These are phyloP conservation scores for Pristionchus exspectatus DNA, from an alignment of 2,888 invertebrate species.

Conservation along the genomic window DNA sequence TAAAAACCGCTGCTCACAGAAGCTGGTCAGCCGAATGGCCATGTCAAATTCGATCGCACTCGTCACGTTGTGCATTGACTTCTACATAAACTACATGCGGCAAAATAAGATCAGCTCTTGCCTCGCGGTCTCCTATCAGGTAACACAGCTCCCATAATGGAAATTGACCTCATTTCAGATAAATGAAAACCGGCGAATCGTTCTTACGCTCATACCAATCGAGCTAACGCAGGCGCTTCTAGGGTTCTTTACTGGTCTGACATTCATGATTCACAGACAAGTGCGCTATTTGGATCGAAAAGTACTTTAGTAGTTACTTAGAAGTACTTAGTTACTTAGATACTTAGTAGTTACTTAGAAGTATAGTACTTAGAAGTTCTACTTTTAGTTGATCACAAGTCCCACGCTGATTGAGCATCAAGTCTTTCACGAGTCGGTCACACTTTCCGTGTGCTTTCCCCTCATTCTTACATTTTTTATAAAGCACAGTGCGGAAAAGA, in stretches of 20 bases:
- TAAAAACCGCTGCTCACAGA: no score
- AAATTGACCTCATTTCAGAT: no score
- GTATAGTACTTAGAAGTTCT: no score
- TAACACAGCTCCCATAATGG: no score
- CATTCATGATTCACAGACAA: not conserved
- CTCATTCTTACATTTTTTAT: not conserved
- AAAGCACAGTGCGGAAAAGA: not conserved
- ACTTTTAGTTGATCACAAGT: not conserved
- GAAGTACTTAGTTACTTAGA: no score
- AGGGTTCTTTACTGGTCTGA: not conserved
- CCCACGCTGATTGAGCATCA: not conserved
- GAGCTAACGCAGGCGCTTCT: not conserved
- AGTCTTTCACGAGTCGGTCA: not conserved
- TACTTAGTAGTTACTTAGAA: no score
- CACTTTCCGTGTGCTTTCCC: not conserved
- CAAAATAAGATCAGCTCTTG: not conserved
- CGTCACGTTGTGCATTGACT: not conserved
- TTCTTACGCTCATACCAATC: not conserved
- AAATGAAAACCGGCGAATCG: not conserved
- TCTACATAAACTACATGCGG: not conserved
- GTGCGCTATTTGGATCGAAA: not conserved
- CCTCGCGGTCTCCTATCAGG: not conserved
- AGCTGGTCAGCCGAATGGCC: not conserved
- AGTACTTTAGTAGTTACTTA: no score
- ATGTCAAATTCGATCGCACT: not conserved